Conservation (phyloP, 2,888 invertebrate genomes). For the Poecilobothrus nobilitatus region DNA sequence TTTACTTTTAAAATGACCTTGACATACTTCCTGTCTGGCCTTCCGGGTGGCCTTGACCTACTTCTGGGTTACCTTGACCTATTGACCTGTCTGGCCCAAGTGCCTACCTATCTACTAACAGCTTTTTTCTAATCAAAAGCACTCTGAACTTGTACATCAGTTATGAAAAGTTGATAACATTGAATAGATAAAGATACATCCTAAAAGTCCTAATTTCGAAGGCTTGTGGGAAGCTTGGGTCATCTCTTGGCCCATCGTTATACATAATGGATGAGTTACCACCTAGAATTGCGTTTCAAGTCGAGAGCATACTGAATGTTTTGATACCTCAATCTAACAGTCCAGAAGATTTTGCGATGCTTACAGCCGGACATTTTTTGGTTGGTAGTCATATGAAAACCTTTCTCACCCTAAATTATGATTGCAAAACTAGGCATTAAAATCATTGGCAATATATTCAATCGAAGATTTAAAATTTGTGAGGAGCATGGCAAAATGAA, state of each 20-base stretch:
- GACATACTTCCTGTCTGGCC: too few relatives aligned
- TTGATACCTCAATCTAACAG: background rate
- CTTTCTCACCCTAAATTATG: background rate
- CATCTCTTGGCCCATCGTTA: background rate
- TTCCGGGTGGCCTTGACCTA: background rate
- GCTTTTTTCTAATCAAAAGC: background rate
- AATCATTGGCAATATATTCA: constrained; percentile 3
- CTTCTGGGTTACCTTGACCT: too few relatives aligned
- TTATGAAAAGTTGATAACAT: background rate
- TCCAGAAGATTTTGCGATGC: background rate
- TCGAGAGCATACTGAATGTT: constrained; percentile 1
- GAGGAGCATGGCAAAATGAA: background rate
- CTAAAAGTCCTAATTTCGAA: background rate
- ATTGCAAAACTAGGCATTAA: background rate
- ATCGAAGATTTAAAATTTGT: background rate
- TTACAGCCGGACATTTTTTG: background rate
- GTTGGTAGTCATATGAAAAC: background rate
- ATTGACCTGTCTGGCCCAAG: too few relatives aligned
- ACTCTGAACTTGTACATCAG: background rate
- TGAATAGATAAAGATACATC: background rate
- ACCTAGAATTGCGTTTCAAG: background rate
- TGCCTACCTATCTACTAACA: too few relatives aligned
- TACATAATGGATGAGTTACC: constrained; percentile 8
- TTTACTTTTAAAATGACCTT: too few relatives aligned
- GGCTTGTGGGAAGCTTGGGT: constrained; percentile 5